Evolutionary conservation across 1,140 invertebrate species (phyloP).

Genomic region (Copidosoma floridanum): DNA sequence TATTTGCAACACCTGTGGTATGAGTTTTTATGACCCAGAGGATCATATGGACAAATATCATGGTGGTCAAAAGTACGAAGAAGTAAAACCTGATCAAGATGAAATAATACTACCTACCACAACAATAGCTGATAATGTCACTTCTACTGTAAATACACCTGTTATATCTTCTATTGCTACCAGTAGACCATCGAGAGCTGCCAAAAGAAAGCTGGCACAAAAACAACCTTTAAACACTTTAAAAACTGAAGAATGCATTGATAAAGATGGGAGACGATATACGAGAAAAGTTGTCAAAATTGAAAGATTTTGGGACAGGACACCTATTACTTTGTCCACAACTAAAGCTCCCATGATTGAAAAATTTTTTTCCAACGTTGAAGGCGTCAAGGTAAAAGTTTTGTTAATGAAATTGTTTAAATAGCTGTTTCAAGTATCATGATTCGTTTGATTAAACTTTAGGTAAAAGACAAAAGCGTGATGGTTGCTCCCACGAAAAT

Average conservation of each 20-base stretch:
- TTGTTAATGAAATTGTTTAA: slow-evolving; percentile 7
- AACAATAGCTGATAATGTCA: slow-evolving; percentile 30
- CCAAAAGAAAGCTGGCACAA: too few species aligned
- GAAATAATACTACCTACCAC: slow-evolving; percentile 45
- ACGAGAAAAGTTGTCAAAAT: slow-evolving; percentile 60
- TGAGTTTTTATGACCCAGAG: slow-evolving; percentile 63
- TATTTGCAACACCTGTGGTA: slow-evolving; percentile 63
- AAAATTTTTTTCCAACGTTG: slow-evolving; percentile 54
- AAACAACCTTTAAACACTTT: slow-evolving; percentile 53
- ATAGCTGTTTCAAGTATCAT: neutral
- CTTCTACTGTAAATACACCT: slow-evolving; percentile 19
- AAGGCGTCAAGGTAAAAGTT: slow-evolving; percentile 47
- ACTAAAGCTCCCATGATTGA: slow-evolving; percentile 51
- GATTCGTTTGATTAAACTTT: neutral
- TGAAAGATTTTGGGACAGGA: slow-evolving; percentile 57
- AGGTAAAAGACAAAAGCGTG: slow-evolving; percentile 45
- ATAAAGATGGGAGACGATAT: slow-evolving; percentile 56
- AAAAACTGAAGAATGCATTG: slow-evolving; percentile 54
- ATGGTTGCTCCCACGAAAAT: slow-evolving; percentile 32
- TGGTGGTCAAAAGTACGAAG: slow-evolving; percentile 65
- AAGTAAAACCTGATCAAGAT: slow-evolving; percentile 45
- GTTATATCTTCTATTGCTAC: neutral
- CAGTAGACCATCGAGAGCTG: too few species aligned
- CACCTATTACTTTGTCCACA: slow-evolving; percentile 29
- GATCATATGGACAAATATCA: slow-evolving; percentile 67